phyloP scores from a whole-genome alignment of 2,113 vertebrate genomes.

The Pardalotus punctatus region DNA sequence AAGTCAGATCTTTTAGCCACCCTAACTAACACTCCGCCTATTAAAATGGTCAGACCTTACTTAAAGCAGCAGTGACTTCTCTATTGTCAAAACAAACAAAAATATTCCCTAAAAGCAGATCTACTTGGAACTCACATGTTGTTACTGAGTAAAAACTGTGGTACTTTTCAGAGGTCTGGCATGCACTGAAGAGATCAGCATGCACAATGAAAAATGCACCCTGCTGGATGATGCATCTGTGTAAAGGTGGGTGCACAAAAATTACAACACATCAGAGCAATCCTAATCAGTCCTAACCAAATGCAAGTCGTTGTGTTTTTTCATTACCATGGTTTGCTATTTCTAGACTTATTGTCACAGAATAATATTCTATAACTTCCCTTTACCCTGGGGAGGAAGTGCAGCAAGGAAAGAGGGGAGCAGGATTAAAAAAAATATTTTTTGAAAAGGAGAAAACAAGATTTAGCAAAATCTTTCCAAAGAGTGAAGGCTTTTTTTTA shows the following conservation, averaged over 20 bases:
- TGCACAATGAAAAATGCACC: background rate
- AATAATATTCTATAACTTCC: background rate
- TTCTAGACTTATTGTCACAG: background rate
- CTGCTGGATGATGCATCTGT: background rate
- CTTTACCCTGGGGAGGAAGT: background rate
- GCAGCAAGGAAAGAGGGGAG: background rate
- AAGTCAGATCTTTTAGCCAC: background rate
- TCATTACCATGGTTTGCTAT: background rate
- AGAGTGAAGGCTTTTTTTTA: background rate
- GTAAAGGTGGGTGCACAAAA: background rate
- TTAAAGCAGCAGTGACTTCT: background rate
- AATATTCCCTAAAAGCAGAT: background rate
- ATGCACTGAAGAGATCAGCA: background rate
- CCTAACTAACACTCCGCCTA: background rate
- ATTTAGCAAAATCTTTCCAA: conserved; percentile 15
- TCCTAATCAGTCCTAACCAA: background rate
- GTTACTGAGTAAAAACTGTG: background rate
- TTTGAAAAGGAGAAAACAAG: background rate
- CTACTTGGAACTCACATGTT: background rate
- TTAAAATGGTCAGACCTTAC: background rate
- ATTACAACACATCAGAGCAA: background rate
- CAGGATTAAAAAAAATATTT: background rate
- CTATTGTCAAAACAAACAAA: background rate
- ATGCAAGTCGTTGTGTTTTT: background rate
- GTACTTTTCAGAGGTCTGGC: background rate